Base-by-base conservation (phyloP, 2,888 invertebrate species). In the Stratiomys singularior region DNA sequence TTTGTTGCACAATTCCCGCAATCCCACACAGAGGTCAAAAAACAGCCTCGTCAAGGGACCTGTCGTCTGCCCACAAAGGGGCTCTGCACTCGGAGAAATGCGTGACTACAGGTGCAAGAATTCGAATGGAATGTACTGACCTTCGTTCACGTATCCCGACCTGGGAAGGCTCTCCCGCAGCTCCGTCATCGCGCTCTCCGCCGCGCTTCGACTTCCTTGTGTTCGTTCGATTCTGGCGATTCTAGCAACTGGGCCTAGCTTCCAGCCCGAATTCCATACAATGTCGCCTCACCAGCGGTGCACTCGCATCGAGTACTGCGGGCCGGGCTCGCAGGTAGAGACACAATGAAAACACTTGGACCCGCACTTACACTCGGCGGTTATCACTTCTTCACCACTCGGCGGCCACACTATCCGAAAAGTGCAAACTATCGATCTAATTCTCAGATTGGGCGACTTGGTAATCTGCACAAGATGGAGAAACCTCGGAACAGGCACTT, bases 71-170 rank as follows among this genome's bases (percentile, higher is more conserved):
- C 15, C 52, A 18, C 52, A 52, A 13, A 18, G 18, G 52, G 18
- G 15, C 15, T 13, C 0, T 5, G 15, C 15, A 52, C 52, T 52
- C 52, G 30, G 1, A 67, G 2, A 44, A 13, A 25, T 47, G 27
- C 47, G 46, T 69, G 69, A 69, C 69, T 69, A 47, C 69, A 69
- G 69, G 69, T 69, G 69, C 25, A 69, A 69, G 69, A 69, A 69
- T 69, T 46, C 27, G 23, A 69, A 69, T 23, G 72, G 58, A 56
- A 72, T 72, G 56, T 56, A 56, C 86, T 84, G 84, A 90, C 90
- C 89, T 88, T 92, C 92, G 84, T 89, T 92, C 74, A 92, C 92
- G 84, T 91, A 89, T 80, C 92, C 92, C 82, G 89, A 88, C 85
- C 90, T 90, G 52, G 92, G 91, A 84, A 91, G 84, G 76, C 89